phyloP scores from a whole-genome alignment of 2,888 invertebrate genomes.

The Cheilosia variabilis region DNA sequence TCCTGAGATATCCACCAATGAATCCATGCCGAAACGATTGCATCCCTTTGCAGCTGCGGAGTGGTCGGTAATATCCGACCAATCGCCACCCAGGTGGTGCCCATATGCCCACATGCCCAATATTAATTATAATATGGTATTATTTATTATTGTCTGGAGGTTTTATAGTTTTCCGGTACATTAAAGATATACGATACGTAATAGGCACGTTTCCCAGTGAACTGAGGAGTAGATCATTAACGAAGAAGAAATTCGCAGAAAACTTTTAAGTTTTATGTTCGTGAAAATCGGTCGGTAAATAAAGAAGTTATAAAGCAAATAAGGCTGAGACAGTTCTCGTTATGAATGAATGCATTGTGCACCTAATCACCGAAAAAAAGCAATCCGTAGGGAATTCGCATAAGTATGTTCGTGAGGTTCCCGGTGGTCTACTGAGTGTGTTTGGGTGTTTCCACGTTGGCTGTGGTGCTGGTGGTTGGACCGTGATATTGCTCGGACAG shows the following conservation, averaged over 20 bases:
- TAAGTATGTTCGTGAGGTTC: conserved; percentile 67
- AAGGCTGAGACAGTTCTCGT: conserved; percentile 68
- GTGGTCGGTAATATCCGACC: neutral
- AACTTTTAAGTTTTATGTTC: conserved; percentile 69
- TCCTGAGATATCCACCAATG: too few relatives aligned
- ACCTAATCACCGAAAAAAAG: conserved; percentile 69
- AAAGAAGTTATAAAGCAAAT: conserved; percentile 73
- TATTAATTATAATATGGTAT: conserved; percentile 3
- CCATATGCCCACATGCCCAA: neutral
- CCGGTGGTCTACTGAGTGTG: conserved; percentile 73
- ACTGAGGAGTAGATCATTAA: conserved; percentile 63
- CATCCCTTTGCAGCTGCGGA: neutral
- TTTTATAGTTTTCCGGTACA: conserved; percentile 14
- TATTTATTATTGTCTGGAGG: conserved; percentile 2
- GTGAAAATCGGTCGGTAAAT: conserved; percentile 71
- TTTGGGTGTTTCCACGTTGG: conserved; percentile 51
- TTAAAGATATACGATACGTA: neutral
- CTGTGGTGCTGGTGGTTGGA: conserved; percentile 14
- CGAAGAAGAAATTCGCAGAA: conserved; percentile 66
- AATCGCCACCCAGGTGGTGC: neutral
- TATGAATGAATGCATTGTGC: conserved; percentile 75
- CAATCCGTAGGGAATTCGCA: conserved; percentile 69
- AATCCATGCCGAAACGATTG: too few relatives aligned
- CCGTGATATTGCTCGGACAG: too few relatives aligned
- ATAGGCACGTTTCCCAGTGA: conserved; percentile 18